These are phyloP conservation scores for Drosophila meridiana DNA, from an alignment of 2,888 invertebrate genomes.

Conservation along the genomic window DNA sequence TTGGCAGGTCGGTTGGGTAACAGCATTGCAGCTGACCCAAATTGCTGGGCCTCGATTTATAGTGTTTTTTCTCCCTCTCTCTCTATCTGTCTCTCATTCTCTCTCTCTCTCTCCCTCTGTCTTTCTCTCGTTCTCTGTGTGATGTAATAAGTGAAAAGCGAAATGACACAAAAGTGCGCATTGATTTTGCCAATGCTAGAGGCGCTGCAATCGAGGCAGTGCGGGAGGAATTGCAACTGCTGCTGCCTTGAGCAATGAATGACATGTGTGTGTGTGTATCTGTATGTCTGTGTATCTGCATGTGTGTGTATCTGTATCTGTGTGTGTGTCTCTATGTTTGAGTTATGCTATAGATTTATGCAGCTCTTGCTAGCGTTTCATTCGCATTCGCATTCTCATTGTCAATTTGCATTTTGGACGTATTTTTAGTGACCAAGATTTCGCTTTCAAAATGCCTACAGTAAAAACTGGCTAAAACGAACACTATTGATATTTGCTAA, in stretches of 20 bases:
- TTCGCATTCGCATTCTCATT: slow-evolving; percentile 31
- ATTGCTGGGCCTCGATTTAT: slow-evolving; percentile 58
- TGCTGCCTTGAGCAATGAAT: slow-evolving; percentile 8
- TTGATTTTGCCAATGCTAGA: slow-evolving; percentile 59
- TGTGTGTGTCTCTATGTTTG: background rate
- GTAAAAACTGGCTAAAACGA: background rate
- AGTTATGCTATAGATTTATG: slow-evolving; percentile 16
- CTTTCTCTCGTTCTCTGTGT: slow-evolving; percentile 33
- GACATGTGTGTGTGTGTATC: background rate
- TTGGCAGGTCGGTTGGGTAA: slow-evolving; percentile 45
- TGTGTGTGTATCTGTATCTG: background rate
- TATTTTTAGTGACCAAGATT: slow-evolving; percentile 72
- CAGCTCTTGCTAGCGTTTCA: slow-evolving; percentile 18
- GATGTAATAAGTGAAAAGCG: slow-evolving; percentile 76
- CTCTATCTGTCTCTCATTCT: background rate
- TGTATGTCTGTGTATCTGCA: no score
- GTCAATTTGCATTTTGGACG: slow-evolving; percentile 60
- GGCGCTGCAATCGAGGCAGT: background rate
- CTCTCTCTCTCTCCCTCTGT: background rate
- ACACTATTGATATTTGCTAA: background rate
- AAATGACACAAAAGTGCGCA: slow-evolving; percentile 73
- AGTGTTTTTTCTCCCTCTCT: slow-evolving; percentile 9
- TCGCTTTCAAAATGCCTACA: slow-evolving; percentile 43
- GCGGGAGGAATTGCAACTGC: background rate
- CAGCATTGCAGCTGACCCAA: slow-evolving; percentile 53